These are phyloP conservation scores for Quadroppia sp. DNA, from an alignment of 2,888 invertebrate genomes.

Conservation along the genomic window DNA sequence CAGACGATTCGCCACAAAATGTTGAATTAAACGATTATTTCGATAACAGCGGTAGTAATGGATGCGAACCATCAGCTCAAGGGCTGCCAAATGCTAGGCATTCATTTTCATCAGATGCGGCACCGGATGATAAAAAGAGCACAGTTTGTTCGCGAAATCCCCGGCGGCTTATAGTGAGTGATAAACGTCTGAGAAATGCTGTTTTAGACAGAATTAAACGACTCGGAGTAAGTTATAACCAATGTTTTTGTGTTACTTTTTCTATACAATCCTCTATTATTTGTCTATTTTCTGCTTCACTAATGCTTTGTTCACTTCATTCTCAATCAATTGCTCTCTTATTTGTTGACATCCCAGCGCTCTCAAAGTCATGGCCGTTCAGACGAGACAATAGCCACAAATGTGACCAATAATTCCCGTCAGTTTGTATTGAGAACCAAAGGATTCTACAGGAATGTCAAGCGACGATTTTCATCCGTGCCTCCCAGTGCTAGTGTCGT, in stretches of 20 bases:
- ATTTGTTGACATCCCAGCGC: slow-evolving; percentile 3
- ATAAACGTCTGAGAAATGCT: slow-evolving; percentile 16
- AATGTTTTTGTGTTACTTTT: neutral
- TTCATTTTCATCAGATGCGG: slow-evolving; percentile 1
- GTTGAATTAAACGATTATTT: slow-evolving; percentile 34
- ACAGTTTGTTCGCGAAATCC: slow-evolving; percentile 7
- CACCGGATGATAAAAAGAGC: neutral
- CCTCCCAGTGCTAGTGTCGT: slow-evolving; percentile 2
- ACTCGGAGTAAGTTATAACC: neutral
- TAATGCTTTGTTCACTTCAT: neutral
- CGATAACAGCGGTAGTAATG: neutral
- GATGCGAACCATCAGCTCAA: neutral
- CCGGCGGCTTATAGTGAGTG: slow-evolving; percentile 27
- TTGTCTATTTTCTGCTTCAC: neutral
- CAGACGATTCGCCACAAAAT: neutral
- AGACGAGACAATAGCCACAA: neutral
- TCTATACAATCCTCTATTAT: neutral
- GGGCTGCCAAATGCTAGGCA: neutral
- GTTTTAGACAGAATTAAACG: slow-evolving; percentile 22
- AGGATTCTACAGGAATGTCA: slow-evolving; percentile 34
- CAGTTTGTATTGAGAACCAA: slow-evolving; percentile 20
- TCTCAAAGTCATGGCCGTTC: slow-evolving; percentile 39
- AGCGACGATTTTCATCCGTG: slow-evolving; percentile 30
- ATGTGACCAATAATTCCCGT: neutral
- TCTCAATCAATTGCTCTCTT: neutral